Conservation (phyloP, 1,140 invertebrate species). For the Battus philenor region DNA sequence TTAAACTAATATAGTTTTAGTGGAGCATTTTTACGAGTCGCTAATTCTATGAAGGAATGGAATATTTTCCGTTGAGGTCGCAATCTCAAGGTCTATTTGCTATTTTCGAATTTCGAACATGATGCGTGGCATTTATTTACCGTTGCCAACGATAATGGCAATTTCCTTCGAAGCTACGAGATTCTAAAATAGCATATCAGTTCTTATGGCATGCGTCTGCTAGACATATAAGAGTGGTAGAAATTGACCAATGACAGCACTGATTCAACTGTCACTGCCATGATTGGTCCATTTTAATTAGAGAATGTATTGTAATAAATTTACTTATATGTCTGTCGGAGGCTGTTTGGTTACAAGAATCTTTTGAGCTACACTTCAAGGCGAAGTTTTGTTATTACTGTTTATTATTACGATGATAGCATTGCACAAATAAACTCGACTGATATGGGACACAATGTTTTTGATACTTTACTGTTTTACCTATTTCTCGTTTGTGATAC, state of each 20-base stretch:
- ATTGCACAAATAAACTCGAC: constrained; percentile 72
- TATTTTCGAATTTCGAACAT: constrained; percentile 49
- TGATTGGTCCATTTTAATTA: constrained; percentile 72
- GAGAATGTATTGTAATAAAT: constrained; percentile 49
- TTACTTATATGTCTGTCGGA: constrained; percentile 73
- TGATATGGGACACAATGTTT: constrained; percentile 73
- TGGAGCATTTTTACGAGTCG: constrained; percentile 63
- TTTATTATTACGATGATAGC: constrained; percentile 65
- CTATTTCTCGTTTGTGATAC: constrained; percentile 64
- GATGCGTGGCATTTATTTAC: constrained; percentile 5
- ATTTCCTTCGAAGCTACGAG: constrained; percentile 26
- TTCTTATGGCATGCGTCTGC: constrained; percentile 62
- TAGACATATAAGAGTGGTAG: constrained; percentile 68
- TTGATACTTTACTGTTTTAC: constrained; percentile 72
- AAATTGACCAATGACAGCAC: constrained; percentile 72
- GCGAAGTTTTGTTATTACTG: constrained; percentile 64
- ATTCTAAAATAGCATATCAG: constrained; percentile 61
- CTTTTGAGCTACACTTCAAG: constrained; percentile 74
- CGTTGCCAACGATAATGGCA: too few species aligned
- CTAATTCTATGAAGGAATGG: constrained; percentile 69
- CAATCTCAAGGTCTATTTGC: constrained; percentile 66
- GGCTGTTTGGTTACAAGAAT: constrained; percentile 58
- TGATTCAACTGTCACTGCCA: constrained; percentile 65
- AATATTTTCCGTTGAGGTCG: constrained; percentile 52
- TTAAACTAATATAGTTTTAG: constrained; percentile 61